phyloP scores from a whole-genome alignment of 2,888 invertebrate species.

The Zaprionus lineosus region DNA sequence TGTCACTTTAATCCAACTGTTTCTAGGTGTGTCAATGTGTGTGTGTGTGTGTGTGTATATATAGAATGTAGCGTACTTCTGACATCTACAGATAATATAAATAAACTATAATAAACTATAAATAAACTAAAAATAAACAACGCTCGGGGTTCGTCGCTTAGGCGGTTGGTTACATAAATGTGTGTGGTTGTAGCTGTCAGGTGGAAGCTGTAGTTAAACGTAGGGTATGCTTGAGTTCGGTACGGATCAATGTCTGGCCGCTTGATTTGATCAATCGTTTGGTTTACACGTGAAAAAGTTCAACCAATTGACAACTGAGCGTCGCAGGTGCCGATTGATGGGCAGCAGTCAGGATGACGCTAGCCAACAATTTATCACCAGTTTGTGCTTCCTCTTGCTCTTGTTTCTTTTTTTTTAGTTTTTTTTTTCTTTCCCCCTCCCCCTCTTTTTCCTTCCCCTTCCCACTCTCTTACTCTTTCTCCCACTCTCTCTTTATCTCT shows the following conservation, averaged over 20 bases:
- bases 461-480: background rate
- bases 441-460: background rate
- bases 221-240: slow-evolving; percentile 22
- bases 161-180: too few relatives aligned
- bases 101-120: background rate
- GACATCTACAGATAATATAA: slow-evolving; percentile 10
- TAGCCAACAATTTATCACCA: slow-evolving; percentile 62
- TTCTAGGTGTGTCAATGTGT: too few relatives aligned
- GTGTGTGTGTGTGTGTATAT: too few relatives aligned
- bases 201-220: too few relatives aligned
- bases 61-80: too few relatives aligned
- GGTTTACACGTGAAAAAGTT: slow-evolving; percentile 50
- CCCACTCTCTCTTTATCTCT: background rate
- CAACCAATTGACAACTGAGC: slow-evolving; percentile 55
- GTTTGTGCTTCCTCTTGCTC: background rate
- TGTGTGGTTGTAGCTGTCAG: background rate
- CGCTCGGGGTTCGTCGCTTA: too few relatives aligned
- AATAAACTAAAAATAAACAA: background rate
- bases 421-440: too few relatives aligned
- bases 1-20: slow-evolving; percentile 6
- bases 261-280: slow-evolving; percentile 67
- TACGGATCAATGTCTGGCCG: background rate
- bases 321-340: slow-evolving; percentile 64
- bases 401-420: slow-evolving; percentile 8
- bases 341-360: slow-evolving; percentile 35